Conservation (phyloP, 2,797 vertebrate genomes). For the Poecilia wingei region DNA sequence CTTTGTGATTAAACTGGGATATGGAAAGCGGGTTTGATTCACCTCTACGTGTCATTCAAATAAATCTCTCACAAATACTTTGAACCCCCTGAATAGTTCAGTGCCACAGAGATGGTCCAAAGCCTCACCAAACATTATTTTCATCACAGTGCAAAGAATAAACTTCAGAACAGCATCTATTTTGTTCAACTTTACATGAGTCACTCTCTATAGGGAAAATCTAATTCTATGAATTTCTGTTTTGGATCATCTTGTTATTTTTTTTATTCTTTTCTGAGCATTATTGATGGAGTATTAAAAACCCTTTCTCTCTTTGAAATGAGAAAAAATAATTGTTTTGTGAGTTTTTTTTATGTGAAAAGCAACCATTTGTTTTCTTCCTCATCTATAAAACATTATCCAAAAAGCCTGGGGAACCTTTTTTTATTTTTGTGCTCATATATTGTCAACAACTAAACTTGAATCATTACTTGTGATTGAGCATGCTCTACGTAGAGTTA, state of each 20-base stretch:
- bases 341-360: not conserved
- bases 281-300: not conserved
- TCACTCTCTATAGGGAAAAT: not conserved
- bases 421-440: not conserved
- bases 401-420: not conserved
- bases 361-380: not conserved
- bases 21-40: constrained; percentile 4
- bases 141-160: not conserved
- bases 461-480: not conserved
- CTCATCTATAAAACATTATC: not conserved
- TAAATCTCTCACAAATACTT: constrained; percentile 7
- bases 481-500: not conserved
- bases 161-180: not conserved
- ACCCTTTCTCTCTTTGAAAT: not conserved
- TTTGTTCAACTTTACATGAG: not conserved
- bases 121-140: constrained; percentile 14
- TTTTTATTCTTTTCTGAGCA: not conserved
- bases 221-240: not conserved
- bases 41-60: constrained; percentile 18
- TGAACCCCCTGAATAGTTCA: not conserved
- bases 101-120: constrained; percentile 7
- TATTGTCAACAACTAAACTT: not conserved
- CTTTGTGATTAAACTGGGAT: constrained; percentile 33
- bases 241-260: not conserved
- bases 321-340: not conserved